Conservation (phyloP, 2,797 vertebrate genomes). For the Vireo griseus region DNA sequence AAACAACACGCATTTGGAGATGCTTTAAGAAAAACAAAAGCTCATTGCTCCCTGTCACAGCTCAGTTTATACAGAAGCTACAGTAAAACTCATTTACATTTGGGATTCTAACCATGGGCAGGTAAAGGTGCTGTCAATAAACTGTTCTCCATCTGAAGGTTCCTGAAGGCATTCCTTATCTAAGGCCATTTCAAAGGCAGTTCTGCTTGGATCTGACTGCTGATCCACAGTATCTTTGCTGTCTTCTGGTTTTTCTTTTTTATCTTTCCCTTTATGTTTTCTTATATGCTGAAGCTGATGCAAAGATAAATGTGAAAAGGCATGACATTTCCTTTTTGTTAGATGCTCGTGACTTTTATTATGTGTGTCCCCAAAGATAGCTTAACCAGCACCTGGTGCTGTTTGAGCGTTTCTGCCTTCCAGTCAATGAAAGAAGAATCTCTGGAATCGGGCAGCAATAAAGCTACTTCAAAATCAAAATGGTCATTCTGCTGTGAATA, state of each 20-base stretch:
- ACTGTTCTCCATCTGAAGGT: not conserved
- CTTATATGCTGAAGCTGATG: not conserved
- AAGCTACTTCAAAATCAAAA: not conserved
- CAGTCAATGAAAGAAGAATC: not conserved
- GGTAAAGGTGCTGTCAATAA: constrained; percentile 4
- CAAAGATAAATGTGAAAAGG: constrained; percentile 37
- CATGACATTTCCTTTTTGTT: constrained; percentile 33
- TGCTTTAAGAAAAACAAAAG: not conserved
- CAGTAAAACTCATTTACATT: not conserved
- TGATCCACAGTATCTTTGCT: not conserved
- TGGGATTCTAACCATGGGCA: not conserved
- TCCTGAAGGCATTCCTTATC: not conserved
- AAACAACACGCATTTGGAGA: not conserved
- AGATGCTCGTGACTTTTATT: not conserved
- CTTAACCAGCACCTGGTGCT: not conserved
- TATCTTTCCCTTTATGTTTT: not conserved
- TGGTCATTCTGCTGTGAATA: not conserved
- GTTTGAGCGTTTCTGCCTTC: not conserved
- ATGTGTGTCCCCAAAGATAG: not conserved
- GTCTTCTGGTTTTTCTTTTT: not conserved
- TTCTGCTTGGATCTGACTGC: not conserved
- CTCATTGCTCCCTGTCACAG: not conserved
- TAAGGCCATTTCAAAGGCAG: not conserved
- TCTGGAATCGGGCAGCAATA: not conserved
- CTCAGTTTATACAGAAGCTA: not conserved